Evolutionary conservation across 2,113 vertebrate genomes (phyloP).

Genomic region (Albula glossodonta): DNA sequence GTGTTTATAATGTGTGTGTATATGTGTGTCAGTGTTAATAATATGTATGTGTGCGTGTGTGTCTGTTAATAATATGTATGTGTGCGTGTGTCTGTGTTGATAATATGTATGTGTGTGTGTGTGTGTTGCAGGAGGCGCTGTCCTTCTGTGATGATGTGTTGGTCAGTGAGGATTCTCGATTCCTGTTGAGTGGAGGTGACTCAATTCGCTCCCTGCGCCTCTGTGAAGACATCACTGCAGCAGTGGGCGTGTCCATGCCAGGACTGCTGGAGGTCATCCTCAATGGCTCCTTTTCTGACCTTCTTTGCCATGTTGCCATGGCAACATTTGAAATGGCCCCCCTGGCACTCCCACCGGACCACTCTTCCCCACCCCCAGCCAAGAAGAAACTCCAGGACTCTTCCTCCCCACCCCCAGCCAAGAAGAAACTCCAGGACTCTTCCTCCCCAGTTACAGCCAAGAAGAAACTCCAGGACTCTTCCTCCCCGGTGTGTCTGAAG

Average conservation of each 20-base stretch:
- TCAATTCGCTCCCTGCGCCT: slow-evolving; percentile 84
- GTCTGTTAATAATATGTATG: background rate
- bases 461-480: slow-evolving; percentile 28
- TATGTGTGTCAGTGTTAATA: background rate
- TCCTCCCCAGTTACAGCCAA: slow-evolving; percentile 23
- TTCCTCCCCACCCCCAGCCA: slow-evolving; percentile 27
- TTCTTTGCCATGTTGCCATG: slow-evolving; percentile 69
- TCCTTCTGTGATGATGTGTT: slow-evolving; percentile 61
- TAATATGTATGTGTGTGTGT: background rate
- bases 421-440: slow-evolving; percentile 30
- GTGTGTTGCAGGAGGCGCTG: slow-evolving; percentile 71
- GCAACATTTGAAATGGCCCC: slow-evolving; percentile 32
- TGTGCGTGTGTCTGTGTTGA: background rate
- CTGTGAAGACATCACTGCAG: slow-evolving; percentile 71
- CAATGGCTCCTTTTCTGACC: slow-evolving; percentile 71
- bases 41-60: background rate
- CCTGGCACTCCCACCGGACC: background rate
- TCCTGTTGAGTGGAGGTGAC: slow-evolving; percentile 87
- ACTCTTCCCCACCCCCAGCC: slow-evolving; percentile 19
- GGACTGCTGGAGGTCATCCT: slow-evolving; percentile 85
- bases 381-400: slow-evolving; percentile 31
- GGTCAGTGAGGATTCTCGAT: slow-evolving; percentile 72
- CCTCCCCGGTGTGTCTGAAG: slow-evolving; percentile 10
- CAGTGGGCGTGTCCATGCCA: slow-evolving; percentile 67
- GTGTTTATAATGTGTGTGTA: background rate